Evolutionary conservation across 1,140 invertebrate species (phyloP), one percentile per base, ranked within the genome.

Genomic region (Pinna nobilis): DNA sequence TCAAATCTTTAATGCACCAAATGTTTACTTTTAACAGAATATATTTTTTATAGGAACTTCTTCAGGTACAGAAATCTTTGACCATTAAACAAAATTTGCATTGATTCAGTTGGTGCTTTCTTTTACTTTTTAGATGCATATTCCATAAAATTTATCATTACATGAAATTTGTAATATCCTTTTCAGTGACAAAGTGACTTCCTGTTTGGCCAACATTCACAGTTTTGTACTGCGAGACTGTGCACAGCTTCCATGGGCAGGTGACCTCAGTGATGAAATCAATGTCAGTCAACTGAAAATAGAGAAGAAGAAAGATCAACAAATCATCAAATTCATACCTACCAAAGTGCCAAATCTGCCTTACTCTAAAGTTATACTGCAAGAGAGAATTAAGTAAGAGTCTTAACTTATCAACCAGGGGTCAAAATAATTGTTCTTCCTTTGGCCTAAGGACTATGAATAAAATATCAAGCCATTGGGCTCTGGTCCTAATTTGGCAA

Each of bases 181-280:
- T 66, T 70, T 53, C 81, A 88, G 86, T 65, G 83, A 85, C 51
- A 84, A 78, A 71, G 78, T 89, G 32, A 84, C 82, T 7, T 84
- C 80, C 2, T 87, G 86, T 53, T 67, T 89, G 65, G 86, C 86
- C 50, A 87, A 89, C 76, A 89, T 89, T 55, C 88, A 89, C 74
- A 87, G 84, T 75, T 88, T 83, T 78, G 84, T 88, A 28, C 69
- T 89, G 64, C 72, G 83, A 41, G 87, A 89, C 74, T 88, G 86
- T 74, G 82, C 84, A 25, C 88, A 89, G 80, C 81, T 86, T 60
- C 82, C 87, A 11, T 89, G 86, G 87, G 86, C 88, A 13, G 88
- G 88, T 13, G 84, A 86, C 41, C 51, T 84, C 13, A 80, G 74
- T 37, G 69, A 82, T n/a, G 84, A 86, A 20, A 84, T 88, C 44